These are phyloP conservation scores for Onchidella celtica DNA, from an alignment of 2,888 invertebrate genomes.

Conservation along the genomic window DNA sequence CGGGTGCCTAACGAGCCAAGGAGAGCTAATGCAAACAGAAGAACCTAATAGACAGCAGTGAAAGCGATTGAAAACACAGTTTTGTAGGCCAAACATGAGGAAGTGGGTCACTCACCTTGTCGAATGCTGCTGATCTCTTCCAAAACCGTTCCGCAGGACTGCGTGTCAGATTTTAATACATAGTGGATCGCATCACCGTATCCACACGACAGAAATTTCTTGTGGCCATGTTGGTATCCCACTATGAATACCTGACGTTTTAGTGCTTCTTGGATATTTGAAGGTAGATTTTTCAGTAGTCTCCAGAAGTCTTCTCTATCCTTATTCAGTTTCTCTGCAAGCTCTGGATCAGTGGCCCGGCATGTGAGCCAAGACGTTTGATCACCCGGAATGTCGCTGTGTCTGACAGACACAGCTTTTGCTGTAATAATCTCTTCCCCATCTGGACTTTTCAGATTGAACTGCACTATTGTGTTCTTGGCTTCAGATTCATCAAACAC, in stretches of 20 bases:
- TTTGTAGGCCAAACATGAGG: no score
- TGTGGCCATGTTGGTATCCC: slow-evolving; percentile 27
- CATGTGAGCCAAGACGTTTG: slow-evolving; percentile 8
- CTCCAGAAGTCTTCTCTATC: not conserved
- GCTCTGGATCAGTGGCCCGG: not conserved
- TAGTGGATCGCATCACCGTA: slow-evolving; percentile 22
- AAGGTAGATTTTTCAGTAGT: not conserved
- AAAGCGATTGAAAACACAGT: no score
- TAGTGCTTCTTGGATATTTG: not conserved
- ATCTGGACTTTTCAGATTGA: slow-evolving; percentile 17
- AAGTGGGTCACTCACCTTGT: no score
- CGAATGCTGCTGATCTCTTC: no score
- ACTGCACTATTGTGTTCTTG: slow-evolving; percentile 21
- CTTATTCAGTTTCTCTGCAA: slow-evolving; percentile 4
- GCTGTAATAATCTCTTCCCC: not conserved
- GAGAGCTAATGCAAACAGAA: no score
- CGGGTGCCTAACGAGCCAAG: no score
- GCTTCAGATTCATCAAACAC: slow-evolving; percentile 34
- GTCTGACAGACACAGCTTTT: slow-evolving; percentile 9
- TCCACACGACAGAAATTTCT: slow-evolving; percentile 29
- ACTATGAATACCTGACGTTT: slow-evolving; percentile 9
- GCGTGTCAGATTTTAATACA: no score
- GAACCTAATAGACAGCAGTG: no score
- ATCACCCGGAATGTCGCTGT: slow-evolving; percentile 2
- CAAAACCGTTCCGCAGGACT: no score